Evolutionary conservation across 2,797 vertebrate species (phyloP).

Genomic region (Gallinago nigripennis): DNA sequence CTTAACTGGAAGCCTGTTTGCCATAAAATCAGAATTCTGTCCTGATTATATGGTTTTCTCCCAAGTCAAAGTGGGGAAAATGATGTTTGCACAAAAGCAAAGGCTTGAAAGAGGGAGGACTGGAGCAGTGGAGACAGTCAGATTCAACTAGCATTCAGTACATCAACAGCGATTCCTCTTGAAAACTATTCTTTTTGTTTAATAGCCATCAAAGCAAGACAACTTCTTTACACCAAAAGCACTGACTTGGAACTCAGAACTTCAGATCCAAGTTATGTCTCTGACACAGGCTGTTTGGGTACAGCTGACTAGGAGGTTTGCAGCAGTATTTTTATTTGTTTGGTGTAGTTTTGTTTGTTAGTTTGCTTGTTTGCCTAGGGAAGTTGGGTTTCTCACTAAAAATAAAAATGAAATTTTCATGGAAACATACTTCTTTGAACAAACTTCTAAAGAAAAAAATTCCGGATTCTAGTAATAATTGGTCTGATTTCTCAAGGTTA

Average conservation of each 20-base stretch:
- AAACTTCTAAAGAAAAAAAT: neutral
- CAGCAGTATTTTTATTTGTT: neutral
- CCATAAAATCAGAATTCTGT: neutral
- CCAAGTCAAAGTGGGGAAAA: neutral
- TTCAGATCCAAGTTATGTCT: neutral
- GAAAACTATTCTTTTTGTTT: neutral
- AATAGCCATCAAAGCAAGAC: neutral
- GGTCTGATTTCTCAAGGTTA: neutral
- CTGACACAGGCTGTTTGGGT: neutral
- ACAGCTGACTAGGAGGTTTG: neutral
- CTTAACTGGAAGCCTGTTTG: neutral
- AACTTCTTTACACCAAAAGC: rapidly evolving
- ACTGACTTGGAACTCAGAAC: neutral
- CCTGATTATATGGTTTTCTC: neutral
- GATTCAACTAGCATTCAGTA: neutral
- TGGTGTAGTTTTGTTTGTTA: neutral
- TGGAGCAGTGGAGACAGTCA: neutral
- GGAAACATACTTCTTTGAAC: neutral
- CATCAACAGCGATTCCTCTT: neutral
- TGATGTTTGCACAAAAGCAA: neutral
- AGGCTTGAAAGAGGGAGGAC: neutral
- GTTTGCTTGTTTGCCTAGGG: neutral
- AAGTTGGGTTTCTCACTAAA: neutral
- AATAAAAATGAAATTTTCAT: neutral
- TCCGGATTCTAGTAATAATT: neutral